phyloP scores from a whole-genome alignment of 2,888 invertebrate genomes.

The Sycophila texana region DNA sequence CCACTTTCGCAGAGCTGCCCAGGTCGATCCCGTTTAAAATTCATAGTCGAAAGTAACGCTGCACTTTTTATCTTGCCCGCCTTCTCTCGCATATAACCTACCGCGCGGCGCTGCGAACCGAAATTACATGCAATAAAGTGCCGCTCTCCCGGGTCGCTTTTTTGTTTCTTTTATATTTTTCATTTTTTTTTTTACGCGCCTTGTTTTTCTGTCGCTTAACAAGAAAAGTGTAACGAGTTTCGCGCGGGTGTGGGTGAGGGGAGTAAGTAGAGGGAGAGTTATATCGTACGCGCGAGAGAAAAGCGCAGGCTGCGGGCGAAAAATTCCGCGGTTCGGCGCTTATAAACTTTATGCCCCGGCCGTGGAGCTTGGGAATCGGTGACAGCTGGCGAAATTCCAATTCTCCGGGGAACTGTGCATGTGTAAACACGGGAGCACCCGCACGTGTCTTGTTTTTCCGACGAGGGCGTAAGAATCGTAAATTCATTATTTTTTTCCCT shows the following conservation, averaged over 20 bases:
- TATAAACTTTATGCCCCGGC: not conserved
- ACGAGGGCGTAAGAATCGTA: not conserved
- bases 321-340: not conserved
- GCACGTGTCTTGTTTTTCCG: not conserved
- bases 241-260: not conserved
- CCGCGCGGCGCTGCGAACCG: not conserved
- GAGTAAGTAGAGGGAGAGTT: not conserved
- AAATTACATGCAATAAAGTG: conserved; percentile 16
- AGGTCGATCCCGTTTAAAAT: conserved; percentile 10
- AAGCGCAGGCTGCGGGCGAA: not conserved
- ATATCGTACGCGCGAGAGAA: not conserved
- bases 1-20: not conserved
- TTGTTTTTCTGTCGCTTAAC: not conserved
- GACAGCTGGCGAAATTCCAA: conserved; percentile 51
- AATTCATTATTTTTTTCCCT: conserved; percentile 19
- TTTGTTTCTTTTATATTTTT: not conserved
- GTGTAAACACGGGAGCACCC: not conserved
- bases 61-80: not conserved
- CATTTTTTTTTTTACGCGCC: not conserved
- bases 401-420: not conserved
- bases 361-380: conserved; percentile 15
- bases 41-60: conserved; percentile 10
- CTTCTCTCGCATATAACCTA: not conserved
- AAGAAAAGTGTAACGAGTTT: conserved; percentile 7
- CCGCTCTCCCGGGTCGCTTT: not conserved